A percentile compares a stretch with the other conserved stretches of the same genome.
Conservation (phyloP, 2,888 invertebrate genomes). For the Meiosimyza decipiens region DNA sequence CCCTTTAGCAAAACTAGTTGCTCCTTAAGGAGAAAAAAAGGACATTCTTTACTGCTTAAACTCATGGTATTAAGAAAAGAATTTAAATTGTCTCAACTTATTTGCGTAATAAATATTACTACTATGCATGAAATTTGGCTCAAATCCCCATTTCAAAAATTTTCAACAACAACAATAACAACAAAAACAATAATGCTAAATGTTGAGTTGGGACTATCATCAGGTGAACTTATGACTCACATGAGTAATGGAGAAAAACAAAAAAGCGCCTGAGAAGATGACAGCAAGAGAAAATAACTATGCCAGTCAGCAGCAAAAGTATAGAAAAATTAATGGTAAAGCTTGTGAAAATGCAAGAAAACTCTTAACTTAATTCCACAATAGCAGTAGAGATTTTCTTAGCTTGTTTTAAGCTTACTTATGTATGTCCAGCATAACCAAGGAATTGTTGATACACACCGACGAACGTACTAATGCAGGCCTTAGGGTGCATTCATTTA, state of each 20-base stretch:
- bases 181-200: constrained; percentile 37
- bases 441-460: constrained; percentile 19
- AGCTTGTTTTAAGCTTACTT: constrained; percentile 60
- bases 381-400: constrained; percentile 56
- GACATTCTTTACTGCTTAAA: no score
- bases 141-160: constrained; percentile 53
- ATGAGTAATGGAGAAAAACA: not conserved
- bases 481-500: no score
- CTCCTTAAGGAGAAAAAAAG: no score
- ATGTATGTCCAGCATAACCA: constrained; percentile 36
- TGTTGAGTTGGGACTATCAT: constrained; percentile 59
- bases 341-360: constrained; percentile 39
- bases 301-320: not conserved
- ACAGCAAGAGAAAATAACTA: constrained; percentile 17
- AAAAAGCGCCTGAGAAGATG: constrained; percentile 1
- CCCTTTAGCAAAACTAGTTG: no score
- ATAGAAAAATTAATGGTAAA: not conserved
- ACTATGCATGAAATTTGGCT: constrained; percentile 54
- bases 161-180: constrained; percentile 32
- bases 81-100: constrained; percentile 61
- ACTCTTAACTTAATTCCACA: constrained; percentile 41
- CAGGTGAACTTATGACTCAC: constrained; percentile 50
- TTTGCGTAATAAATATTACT: constrained; percentile 60
- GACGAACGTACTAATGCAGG: constrained; percentile 1
- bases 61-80: constrained; percentile 44